Conservation (phyloP, 1,140 invertebrate species). For the Apolygus lucorum region DNA sequence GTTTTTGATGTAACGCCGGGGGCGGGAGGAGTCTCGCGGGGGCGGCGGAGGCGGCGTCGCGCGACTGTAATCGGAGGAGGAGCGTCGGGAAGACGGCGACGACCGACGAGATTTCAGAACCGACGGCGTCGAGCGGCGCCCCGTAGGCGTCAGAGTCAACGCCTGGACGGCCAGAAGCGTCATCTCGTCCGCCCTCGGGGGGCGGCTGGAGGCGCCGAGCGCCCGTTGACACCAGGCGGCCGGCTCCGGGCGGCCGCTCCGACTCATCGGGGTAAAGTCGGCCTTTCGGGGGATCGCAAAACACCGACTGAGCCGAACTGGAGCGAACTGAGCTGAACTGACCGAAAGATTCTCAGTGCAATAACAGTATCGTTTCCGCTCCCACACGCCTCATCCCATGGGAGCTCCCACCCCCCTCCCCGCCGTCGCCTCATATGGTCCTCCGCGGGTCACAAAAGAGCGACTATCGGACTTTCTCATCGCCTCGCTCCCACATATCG, state of each 20-base stretch:
- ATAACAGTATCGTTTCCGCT: slow-evolving; percentile 11
- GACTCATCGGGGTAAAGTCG: no score
- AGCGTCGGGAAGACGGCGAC: neutral
- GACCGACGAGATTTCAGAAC: neutral
- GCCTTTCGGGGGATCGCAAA: no score
- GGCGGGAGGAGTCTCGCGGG: neutral
- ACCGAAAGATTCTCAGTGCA: neutral
- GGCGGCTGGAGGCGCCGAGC: neutral
- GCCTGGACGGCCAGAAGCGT: neutral
- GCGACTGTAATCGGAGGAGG: neutral
- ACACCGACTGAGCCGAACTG: neutral
- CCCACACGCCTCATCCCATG: slow-evolving; percentile 12
- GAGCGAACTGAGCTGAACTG: neutral
- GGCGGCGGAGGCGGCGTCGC: no score
- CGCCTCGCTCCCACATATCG: no score
- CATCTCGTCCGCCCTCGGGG: neutral
- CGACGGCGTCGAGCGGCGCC: neutral
- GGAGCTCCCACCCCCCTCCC: slow-evolving; percentile 3
- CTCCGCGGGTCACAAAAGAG: neutral
- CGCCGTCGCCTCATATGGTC: neutral
- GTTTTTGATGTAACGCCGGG: neutral
- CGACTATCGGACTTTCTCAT: neutral
- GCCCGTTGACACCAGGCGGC: slow-evolving; percentile 3
- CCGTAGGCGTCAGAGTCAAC: neutral
- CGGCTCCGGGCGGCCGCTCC: neutral